These are phyloP conservation scores for Coreoperca whiteheadi DNA, from an alignment of 2,113 vertebrate genomes.

Conservation along the genomic window DNA sequence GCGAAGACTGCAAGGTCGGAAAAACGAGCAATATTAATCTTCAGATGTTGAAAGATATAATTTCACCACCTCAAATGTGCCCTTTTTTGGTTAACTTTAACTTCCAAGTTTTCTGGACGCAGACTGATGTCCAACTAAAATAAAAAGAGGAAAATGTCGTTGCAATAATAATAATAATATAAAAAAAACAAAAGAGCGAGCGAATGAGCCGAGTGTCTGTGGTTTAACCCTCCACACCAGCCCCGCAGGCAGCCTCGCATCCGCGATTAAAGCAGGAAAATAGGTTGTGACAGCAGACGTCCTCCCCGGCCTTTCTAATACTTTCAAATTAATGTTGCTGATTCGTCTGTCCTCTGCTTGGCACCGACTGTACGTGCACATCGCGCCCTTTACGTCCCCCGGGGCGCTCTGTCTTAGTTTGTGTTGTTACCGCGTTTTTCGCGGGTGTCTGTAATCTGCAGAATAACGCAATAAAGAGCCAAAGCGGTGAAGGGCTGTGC, in stretches of 20 bases:
- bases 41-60: slow-evolving; percentile 5
- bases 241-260: slow-evolving; percentile 63
- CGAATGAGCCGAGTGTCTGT: not conserved
- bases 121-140: not conserved
- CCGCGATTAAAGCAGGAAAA: slow-evolving; percentile 75
- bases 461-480: slow-evolving; percentile 56
- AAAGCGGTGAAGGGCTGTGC: slow-evolving; percentile 40
- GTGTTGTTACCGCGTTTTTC: slow-evolving; percentile 58
- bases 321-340: slow-evolving; percentile 78
- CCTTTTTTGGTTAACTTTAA: not conserved
- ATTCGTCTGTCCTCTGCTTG: slow-evolving; percentile 74
- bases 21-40: slow-evolving; percentile 1
- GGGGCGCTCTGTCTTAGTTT: slow-evolving; percentile 75
- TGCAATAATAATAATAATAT: no score
- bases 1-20: not conserved
- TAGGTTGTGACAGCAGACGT: slow-evolving; percentile 81
- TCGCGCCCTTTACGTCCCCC: slow-evolving; percentile 62
- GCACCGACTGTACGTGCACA: slow-evolving; percentile 64
- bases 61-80: not conserved
- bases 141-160: not conserved
- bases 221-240: slow-evolving; percentile 42
- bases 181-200: no score
- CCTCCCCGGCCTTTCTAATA: slow-evolving; percentile 75
- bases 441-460: slow-evolving; percentile 57
- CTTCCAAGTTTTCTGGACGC: not conserved